Evolutionary conservation across 1,140 invertebrate species (phyloP), one percentile per base, ranked within the genome.

Genomic region (Laupala kohalensis): DNA sequence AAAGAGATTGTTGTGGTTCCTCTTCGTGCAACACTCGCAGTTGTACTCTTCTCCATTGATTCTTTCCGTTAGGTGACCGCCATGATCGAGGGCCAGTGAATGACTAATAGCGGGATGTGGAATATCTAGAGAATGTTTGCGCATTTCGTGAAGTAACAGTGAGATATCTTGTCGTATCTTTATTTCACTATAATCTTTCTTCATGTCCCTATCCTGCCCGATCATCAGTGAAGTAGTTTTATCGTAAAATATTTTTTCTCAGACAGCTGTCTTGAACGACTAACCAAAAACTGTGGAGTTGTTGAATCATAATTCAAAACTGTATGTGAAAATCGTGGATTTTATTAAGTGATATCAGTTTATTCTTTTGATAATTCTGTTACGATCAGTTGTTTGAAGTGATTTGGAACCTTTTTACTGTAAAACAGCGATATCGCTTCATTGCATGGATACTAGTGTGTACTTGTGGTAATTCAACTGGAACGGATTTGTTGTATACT

Each of bases 61-160:
- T 68, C 67, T 68, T 68, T 68, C 67, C 67, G 67, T 68, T 68
- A 68, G 67, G 13, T 68, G 67, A 68, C 67, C 67, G 67, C 67
- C 67, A 68, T 68, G 67, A 68, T 68, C 67, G 13, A 23, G 28
- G 29, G 23, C 29, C 26, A 29, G 67, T 68, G 67, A 68, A 68
- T 68, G 67, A 68, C 67, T 68, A 68, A 68, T 37, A 68, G 67
- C 67, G 67, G 67, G 27, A 68, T 68, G 26, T 68, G 24, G 28
- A 53, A 53, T 53, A 53, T 53, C 37, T 13, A 53, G 37, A 53
- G 37, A 13, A 53, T 53, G 37, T 53, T 53, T 53, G 37, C 37
- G 37, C 19, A 19, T 53, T 9, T 53, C 9, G 9, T 53, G 9
- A 19, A 53, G 37, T 13, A 9, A 53, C 19, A 53, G 37, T 53